Conservation (phyloP, 2,797 vertebrate species). For the Botia almorhae region DNA sequence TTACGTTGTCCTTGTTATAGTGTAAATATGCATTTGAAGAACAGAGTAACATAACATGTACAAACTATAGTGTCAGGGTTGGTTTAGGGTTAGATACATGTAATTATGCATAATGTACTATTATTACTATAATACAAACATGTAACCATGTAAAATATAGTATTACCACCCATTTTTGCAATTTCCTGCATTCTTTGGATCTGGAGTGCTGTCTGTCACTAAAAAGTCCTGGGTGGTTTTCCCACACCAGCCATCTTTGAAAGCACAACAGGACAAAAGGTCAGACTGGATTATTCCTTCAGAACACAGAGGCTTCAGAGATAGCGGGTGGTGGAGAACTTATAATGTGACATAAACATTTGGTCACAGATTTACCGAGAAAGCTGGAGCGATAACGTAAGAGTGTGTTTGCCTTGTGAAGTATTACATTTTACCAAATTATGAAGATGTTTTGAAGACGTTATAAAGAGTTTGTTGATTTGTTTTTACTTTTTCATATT, state of each 20-base stretch:
- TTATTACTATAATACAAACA: no score
- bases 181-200: not conserved
- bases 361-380: not conserved
- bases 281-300: slow-evolving; percentile 9
- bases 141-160: no score
- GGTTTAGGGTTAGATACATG: no score
- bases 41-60: no score
- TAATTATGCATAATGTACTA: no score
- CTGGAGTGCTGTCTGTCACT: not conserved
- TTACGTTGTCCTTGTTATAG: no score
- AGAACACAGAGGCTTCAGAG: not conserved
- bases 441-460: not conserved
- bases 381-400: not conserved
- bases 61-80: no score
- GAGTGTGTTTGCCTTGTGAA: not conserved
- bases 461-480: no score
- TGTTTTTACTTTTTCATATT: not conserved
- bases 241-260: slow-evolving; percentile 41
- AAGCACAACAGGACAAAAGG: slow-evolving; percentile 30
- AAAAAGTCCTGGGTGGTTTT: slow-evolving; percentile 40
- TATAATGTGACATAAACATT: slow-evolving; percentile 3
- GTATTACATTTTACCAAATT: not conserved
- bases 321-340: slow-evolving; percentile 4
- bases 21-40: no score
- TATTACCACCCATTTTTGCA: no score